These are phyloP conservation scores for Polymixis lichenea DNA, from an alignment of 2,888 invertebrate species.

Conservation along the genomic window DNA sequence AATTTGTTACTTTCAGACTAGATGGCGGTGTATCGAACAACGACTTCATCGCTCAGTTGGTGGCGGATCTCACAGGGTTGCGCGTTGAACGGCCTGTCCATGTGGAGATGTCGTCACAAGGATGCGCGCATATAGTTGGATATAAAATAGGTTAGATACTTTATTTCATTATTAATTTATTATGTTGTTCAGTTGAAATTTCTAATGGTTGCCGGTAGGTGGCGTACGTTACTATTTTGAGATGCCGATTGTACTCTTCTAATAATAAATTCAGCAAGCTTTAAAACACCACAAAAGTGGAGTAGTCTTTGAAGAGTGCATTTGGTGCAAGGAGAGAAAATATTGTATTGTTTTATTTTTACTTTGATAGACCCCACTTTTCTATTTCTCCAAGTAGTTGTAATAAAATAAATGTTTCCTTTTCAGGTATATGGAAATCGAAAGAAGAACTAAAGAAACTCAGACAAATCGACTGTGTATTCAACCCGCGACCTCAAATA, in stretches of 20 bases:
- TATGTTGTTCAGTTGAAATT: neutral
- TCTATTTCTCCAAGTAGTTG: neutral
- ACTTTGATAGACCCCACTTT: neutral
- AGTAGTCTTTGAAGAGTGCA: neutral
- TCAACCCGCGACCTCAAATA: constrained; percentile 87
- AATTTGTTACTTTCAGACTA: constrained; percentile 91
- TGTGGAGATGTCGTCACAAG: constrained; percentile 95
- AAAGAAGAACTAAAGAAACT: constrained; percentile 92
- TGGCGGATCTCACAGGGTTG: constrained; percentile 95
- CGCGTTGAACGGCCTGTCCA: constrained; percentile 93
- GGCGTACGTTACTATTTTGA: neutral
- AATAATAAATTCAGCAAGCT: neutral
- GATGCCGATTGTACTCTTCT: neutral
- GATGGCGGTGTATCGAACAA: constrained; percentile 99
- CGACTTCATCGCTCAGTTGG: constrained; percentile 96
- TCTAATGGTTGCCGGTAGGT: constrained; percentile 1
- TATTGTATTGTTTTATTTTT: neutral
- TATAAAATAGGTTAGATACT: constrained; percentile 91
- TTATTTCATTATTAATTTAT: neutral
- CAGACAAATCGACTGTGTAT: constrained; percentile 91
- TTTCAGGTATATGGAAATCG: constrained; percentile 93
- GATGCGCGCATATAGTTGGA: constrained; percentile 96
- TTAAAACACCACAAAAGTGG: neutral
- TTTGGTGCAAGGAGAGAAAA: neutral
- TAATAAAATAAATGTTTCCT: neutral